Percentiles rank a stretch among this genome's conserved stretches.
phyloP scores from a whole-genome alignment of 2,797 vertebrate species.

The Ibycter americanus region DNA sequence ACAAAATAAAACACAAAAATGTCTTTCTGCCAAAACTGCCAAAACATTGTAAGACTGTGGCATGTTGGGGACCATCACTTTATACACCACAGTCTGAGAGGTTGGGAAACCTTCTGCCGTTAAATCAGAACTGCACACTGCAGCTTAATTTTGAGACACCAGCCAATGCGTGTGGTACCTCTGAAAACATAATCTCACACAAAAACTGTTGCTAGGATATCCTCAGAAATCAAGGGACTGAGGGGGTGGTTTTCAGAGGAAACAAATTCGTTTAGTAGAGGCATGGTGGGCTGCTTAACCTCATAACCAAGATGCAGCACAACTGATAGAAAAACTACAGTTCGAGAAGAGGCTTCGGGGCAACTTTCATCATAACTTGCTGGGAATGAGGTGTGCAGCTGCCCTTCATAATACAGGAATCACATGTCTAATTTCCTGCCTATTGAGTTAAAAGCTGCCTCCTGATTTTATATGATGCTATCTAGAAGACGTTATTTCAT shows the following conservation, averaged over 20 bases:
- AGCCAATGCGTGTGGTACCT: not conserved
- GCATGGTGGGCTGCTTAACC: not conserved
- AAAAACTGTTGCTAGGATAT: slow-evolving; percentile 24
- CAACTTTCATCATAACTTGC: not conserved
- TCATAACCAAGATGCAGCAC: not conserved
- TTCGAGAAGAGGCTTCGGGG: not conserved
- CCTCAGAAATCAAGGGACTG: slow-evolving; percentile 23
- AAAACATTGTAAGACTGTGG: not conserved
- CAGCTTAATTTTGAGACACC: slow-evolving; percentile 18
- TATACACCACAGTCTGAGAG: not conserved
- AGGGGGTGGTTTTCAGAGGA: slow-evolving; percentile 19
- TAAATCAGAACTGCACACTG: not conserved
- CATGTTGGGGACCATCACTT: too few species aligned
- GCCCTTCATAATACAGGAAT: not conserved
- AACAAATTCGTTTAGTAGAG: slow-evolving; percentile 4
- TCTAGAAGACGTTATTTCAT: not conserved
- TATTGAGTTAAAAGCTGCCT: slow-evolving; percentile 38
- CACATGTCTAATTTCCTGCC: slow-evolving; percentile 32
- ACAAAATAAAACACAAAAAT: not conserved
- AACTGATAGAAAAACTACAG: not conserved
- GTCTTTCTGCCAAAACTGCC: not conserved
- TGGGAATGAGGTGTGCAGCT: not conserved
- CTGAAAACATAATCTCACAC: slow-evolving; percentile 22
- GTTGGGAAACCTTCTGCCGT: not conserved
- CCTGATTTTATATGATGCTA: not conserved